Evolutionary conservation across 2,113 vertebrate genomes (phyloP), one percentile per base, ranked within the genome.

Genomic region (Myiozetetes cayanensis): DNA sequence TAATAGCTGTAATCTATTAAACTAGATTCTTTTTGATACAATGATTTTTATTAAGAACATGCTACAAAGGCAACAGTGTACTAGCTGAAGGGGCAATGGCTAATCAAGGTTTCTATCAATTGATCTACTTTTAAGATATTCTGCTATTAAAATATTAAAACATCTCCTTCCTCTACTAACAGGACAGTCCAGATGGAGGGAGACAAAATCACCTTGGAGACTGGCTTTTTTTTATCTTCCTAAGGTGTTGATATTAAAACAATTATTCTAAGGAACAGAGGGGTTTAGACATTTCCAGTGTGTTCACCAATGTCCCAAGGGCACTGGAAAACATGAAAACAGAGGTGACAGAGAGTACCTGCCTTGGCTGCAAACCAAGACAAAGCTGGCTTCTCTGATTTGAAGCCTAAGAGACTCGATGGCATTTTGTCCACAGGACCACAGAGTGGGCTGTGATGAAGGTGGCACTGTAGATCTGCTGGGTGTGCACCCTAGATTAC

Each of bases 401-500:
- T 80, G 65, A 72, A 84, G 39, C 28, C 50, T 9, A 11, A 58
- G 65, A 86, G 43, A 7, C 66, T 13, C 1, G 9, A 47, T 3
- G 39, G 50, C 2, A 1, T 33, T 23, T 25, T 50, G 23, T 67
- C 8, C 0, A 0, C n/a, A 31, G 79, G 71, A 46, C 49, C 70
- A 25, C 0, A 1, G 37, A 24, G 35, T 3, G 39, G 28, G 12
- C 25, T 1, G 17, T 6, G 39, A 21, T 8, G 30, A 52, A 33
- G 79, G 37, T 41, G 2, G 72, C 35, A 17, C 63, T 3, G 1
- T 1, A 1, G 13, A 16, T 55, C 21, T 72, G 30, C 18, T 66
- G 50, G 16, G 28, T 81, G 50, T 2, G 2, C 0, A 4, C 25
- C 37, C 28, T 52, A 63, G 7, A 17, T 58, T 58, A n/a, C n/a